Percentiles rank a stretch among this genome's conserved stretches.
These are phyloP conservation scores for Sakesphorus luctuosus DNA, from an alignment of 2,113 vertebrate genomes.

Conservation along the genomic window DNA sequence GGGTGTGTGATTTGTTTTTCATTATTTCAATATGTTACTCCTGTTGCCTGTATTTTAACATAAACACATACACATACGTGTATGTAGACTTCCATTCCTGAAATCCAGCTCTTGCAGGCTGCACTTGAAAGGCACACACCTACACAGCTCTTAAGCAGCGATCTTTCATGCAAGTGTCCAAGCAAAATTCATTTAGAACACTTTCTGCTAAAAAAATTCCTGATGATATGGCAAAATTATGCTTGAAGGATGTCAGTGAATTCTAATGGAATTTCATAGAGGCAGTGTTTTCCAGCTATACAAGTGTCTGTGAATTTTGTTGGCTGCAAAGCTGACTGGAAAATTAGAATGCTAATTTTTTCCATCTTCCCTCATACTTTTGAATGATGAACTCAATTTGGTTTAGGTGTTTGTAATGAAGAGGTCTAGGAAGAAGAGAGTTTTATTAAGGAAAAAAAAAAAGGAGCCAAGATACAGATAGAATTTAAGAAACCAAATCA, in stretches of 20 bases:
- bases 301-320: neutral
- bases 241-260: neutral
- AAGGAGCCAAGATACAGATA: neutral
- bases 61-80: neutral
- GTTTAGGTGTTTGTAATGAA: neutral
- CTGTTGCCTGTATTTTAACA: neutral
- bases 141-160: fast-evolving
- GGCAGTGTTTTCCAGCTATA: neutral
- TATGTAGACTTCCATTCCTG: neutral
- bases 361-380: neutral
- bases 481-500: neutral
- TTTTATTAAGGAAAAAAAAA: neutral
- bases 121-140: neutral
- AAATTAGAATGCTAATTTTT: neutral
- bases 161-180: neutral
- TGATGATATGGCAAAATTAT: neutral
- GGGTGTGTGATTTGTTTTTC: neutral
- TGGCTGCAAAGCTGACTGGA: neutral
- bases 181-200: neutral
- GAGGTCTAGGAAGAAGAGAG: neutral
- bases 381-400: neutral
- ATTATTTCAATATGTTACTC: neutral
- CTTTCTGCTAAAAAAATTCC: neutral
- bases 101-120: neutral
- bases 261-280: neutral